phyloP scores from a whole-genome alignment of 2,888 invertebrate genomes.

The Busseola fusca region DNA sequence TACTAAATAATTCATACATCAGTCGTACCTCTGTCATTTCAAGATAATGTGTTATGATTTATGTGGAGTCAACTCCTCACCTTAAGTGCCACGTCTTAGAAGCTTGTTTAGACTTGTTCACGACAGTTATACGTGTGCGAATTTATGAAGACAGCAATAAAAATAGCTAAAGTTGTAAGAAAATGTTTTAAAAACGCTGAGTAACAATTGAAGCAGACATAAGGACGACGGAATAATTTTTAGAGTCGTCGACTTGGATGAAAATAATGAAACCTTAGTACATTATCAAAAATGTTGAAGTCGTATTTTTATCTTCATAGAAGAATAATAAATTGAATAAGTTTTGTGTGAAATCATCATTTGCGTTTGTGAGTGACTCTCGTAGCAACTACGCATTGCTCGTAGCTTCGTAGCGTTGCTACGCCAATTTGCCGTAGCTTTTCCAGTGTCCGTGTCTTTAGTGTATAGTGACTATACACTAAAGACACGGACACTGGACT shows the following conservation, averaged over 20 bases:
- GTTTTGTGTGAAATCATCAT: background rate
- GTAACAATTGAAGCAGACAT: conserved; percentile 39
- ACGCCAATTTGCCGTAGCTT: conserved; percentile 12
- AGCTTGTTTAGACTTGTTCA: conserved; percentile 58
- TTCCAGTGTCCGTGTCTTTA: background rate
- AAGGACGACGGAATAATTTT: conserved; percentile 41
- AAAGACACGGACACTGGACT: too few species aligned
- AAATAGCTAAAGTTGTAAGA: conserved; percentile 44
- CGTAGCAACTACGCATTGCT: conserved; percentile 21
- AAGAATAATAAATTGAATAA: background rate
- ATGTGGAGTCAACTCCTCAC: conserved; percentile 60
- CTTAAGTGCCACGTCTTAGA: conserved; percentile 56
- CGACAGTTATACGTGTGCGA: conserved; percentile 53
- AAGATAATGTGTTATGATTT: conserved; percentile 73
- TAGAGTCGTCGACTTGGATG: conserved; percentile 41
- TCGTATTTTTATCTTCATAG: background rate
- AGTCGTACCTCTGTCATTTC: conserved; percentile 64
- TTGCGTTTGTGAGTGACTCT: background rate
- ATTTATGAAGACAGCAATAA: conserved; percentile 57
- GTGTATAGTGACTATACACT: too few species aligned
- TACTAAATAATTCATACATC: conserved; percentile 70
- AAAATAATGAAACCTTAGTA: conserved; percentile 27
- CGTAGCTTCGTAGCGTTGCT: conserved; percentile 46
- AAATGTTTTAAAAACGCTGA: conserved; percentile 51
- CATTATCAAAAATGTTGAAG: background rate